Evolutionary conservation across 2,888 invertebrate species (phyloP).

Genomic region (Reticulitermes lucifugus): DNA sequence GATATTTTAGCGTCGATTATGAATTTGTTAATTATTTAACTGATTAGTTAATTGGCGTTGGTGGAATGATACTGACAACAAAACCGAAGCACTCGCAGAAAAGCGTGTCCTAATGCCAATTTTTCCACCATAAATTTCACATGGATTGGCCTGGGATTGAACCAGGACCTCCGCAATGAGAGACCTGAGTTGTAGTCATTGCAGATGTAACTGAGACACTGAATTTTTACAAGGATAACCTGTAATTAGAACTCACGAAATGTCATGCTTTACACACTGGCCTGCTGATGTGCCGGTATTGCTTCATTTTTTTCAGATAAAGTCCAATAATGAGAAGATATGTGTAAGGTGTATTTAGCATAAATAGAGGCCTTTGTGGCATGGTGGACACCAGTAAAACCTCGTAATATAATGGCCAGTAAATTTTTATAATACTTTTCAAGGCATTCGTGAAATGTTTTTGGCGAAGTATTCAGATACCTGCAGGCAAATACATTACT

Average conservation of each 20-base stretch:
- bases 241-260: background rate
- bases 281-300: background rate
- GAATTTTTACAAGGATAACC: too few relatives aligned
- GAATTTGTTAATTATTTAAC: too few relatives aligned
- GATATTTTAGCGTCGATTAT: too few relatives aligned
- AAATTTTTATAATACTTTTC: conserved; percentile 5
- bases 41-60: too few relatives aligned
- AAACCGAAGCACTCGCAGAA: too few relatives aligned
- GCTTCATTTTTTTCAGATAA: background rate
- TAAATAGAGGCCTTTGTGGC: background rate
- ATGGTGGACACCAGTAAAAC: background rate
- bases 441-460: conserved; percentile 11
- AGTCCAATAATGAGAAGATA: background rate
- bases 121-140: too few relatives aligned
- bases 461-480: conserved; percentile 16
- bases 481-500: conserved; percentile 3
- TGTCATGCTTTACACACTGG: background rate
- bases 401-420: background rate
- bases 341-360: background rate
- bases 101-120: too few relatives aligned
- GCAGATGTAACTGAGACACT: too few relatives aligned
- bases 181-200: too few relatives aligned
- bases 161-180: too few relatives aligned
- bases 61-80: too few relatives aligned
- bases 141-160: too few relatives aligned